Percentiles rank a stretch among this genome's conserved stretches.
phyloP scores from a whole-genome alignment of 2,797 vertebrate species.

The Protosalanx chinensis region DNA sequence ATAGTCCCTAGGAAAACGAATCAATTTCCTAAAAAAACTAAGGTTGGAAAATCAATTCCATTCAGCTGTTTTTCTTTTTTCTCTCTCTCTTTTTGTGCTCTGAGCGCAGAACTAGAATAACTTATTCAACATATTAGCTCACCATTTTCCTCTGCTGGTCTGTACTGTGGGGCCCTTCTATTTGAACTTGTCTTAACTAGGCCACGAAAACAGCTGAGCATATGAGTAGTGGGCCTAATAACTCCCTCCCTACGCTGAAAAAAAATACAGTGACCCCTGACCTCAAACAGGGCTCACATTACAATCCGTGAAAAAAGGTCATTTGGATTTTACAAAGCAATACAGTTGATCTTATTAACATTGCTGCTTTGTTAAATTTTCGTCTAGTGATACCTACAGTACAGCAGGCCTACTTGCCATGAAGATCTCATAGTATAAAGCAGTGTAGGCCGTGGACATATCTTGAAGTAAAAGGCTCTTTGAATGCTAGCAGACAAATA shows the following conservation, averaged over 20 bases:
- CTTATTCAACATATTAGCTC: slow-evolving; percentile 27
- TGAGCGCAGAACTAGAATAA: slow-evolving; percentile 9
- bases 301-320: slow-evolving; percentile 26
- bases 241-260: slow-evolving; percentile 30
- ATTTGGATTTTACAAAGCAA: background rate
- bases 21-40: background rate
- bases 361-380: slow-evolving; percentile 27
- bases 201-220: slow-evolving; percentile 53
- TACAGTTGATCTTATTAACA: slow-evolving; percentile 24
- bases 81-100: slow-evolving; percentile 28
- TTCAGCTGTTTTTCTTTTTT: slow-evolving; percentile 27
- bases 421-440: background rate
- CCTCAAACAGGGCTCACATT: slow-evolving; percentile 44
- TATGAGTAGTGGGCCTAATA: slow-evolving; percentile 31
- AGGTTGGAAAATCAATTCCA: background rate
- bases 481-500: slow-evolving; percentile 24
- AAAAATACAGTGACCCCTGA: slow-evolving; percentile 11
- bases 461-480: background rate
- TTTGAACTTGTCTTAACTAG: slow-evolving; percentile 54
- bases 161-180: slow-evolving; percentile 43
- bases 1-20: background rate
- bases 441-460: slow-evolving; percentile 39
- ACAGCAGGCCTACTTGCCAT: slow-evolving; percentile 21
- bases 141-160: slow-evolving; percentile 36
- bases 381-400: slow-evolving; percentile 43